Percentiles rank a stretch among this genome's conserved stretches.
phyloP scores from a whole-genome alignment of 2,113 vertebrate species.

The Dicentrarchus labrax region DNA sequence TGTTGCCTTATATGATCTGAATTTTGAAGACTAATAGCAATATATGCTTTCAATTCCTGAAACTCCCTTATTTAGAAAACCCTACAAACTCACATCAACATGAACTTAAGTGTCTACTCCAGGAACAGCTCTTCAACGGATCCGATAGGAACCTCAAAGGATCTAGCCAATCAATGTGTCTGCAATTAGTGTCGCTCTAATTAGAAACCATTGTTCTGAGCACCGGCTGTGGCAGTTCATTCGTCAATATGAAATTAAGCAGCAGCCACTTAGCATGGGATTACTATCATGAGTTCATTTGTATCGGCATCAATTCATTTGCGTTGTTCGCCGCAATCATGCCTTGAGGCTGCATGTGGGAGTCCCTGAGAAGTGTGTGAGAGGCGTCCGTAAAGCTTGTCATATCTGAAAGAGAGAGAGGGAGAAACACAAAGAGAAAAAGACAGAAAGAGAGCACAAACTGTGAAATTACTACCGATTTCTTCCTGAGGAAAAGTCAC shows the following conservation, averaged over 20 bases:
- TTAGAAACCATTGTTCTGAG: constrained; percentile 78
- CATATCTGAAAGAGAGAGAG: constrained; percentile 15
- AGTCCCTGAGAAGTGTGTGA: constrained; percentile 32
- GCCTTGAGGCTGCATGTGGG: constrained; percentile 41
- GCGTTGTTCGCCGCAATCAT: constrained; percentile 45
- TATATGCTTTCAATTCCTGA: background rate
- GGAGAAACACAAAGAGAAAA: background rate
- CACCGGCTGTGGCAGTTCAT: constrained; percentile 61
- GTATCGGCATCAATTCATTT: constrained; percentile 77
- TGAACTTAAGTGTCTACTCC: background rate
- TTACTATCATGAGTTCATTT: constrained; percentile 76
- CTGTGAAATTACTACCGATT: constrained; percentile 65
- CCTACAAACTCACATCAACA: background rate
- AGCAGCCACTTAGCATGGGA: constrained; percentile 76
- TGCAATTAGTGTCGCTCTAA: constrained; percentile 75
- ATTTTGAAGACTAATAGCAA: background rate
- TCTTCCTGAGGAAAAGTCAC: constrained; percentile 62
- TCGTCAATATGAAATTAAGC: constrained; percentile 82
- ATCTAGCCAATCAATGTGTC: constrained; percentile 71
- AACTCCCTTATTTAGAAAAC: background rate
- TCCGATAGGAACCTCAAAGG: constrained; percentile 39
- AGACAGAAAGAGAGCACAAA: constrained; percentile 54
- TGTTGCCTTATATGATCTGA: background rate
- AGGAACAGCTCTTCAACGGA: constrained; percentile 32
- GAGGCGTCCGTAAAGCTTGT: constrained; percentile 12